phyloP scores from a whole-genome alignment of 1,140 invertebrate genomes.

The Apis laboriosa region DNA sequence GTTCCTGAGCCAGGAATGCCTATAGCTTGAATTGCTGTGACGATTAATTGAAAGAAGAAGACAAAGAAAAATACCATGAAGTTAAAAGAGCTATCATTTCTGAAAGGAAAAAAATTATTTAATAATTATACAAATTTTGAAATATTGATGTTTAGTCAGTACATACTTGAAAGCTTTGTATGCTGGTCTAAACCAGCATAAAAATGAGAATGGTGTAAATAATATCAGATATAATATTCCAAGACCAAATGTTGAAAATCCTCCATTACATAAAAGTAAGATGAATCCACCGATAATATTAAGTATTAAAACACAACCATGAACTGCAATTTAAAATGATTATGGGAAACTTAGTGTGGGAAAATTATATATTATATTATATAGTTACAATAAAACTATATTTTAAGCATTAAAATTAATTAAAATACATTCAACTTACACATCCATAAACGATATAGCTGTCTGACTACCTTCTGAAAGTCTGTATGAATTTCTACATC shows the following conservation, averaged over 20 bases:
- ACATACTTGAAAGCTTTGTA: conserved; percentile 92
- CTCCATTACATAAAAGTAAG: conserved; percentile 84
- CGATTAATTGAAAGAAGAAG: conserved; percentile 98
- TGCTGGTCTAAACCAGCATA: conserved; percentile 96
- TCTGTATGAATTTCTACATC: conserved; percentile 99
- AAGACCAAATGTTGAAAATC: conserved; percentile 91
- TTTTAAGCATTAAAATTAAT: not conserved
- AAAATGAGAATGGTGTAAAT: conserved; percentile 97
- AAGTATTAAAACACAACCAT: conserved; percentile 90
- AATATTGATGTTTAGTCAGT: not conserved
- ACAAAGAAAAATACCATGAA: conserved; percentile 99
- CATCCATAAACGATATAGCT: conserved; percentile 98
- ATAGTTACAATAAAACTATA: conserved; percentile 1
- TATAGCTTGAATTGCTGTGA: conserved; percentile 93
- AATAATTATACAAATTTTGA: not conserved
- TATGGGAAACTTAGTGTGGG: not conserved
- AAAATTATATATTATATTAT: not conserved
- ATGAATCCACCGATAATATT: conserved; percentile 93
- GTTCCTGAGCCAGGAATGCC: conserved; percentile 90
- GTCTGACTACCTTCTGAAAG: conserved; percentile 97
- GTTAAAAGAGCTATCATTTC: conserved; percentile 98
- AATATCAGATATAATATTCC: conserved; percentile 94
- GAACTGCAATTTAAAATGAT: conserved; percentile 85
- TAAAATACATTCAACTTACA: conserved; percentile 86
- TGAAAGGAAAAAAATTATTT: conserved; percentile 78